phyloP scores from a whole-genome alignment of 2,113 vertebrate species.

The Poicephalus gulielmi region DNA sequence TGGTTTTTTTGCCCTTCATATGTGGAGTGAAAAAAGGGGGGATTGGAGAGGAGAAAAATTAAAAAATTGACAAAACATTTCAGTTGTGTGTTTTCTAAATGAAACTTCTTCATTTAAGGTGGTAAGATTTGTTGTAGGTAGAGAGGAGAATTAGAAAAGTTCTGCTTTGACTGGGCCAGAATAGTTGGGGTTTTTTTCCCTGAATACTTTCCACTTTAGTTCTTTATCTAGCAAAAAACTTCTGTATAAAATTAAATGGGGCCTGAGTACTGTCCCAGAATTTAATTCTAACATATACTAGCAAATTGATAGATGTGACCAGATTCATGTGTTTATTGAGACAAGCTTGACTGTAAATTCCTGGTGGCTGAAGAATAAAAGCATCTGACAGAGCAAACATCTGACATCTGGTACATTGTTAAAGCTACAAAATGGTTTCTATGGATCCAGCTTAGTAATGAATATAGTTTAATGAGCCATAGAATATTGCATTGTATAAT shows the following conservation, averaged over 20 bases:
- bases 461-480: constrained; percentile 65
- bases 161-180: neutral
- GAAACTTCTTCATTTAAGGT: neutral
- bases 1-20: neutral
- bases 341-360: constrained; percentile 13
- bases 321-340: neutral
- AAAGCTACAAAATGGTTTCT: constrained; percentile 37
- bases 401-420: constrained; percentile 59
- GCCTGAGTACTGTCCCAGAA: neutral
- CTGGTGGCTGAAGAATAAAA: constrained; percentile 42
- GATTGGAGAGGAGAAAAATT: neutral
- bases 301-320: neutral
- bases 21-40: neutral
- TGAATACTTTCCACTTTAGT: neutral
- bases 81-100: neutral
- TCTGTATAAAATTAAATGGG: neutral
- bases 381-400: constrained; percentile 23
- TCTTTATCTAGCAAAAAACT: neutral
- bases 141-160: neutral
- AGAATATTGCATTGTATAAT: constrained; percentile 33
- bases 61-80: neutral
- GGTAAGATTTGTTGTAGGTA: neutral
- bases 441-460: constrained; percentile 43
- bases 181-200: neutral
- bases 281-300: neutral